Evolutionary conservation across 1,140 invertebrate species (phyloP).

Genomic region (Drosophila athabasca): DNA sequence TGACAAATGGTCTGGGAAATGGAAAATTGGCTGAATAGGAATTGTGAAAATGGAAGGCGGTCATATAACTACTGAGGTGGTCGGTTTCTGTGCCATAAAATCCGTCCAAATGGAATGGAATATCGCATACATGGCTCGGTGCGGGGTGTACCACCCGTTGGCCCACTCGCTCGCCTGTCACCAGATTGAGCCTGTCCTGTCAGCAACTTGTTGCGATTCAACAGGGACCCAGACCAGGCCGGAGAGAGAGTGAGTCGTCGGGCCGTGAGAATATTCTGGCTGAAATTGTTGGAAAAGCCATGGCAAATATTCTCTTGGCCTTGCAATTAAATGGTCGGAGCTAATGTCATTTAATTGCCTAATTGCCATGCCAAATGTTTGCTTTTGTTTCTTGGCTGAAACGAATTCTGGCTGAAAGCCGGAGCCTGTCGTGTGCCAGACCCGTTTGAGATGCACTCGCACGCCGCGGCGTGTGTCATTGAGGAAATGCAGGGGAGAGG

Average conservation of each 20-base stretch:
- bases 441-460: constrained; percentile 18
- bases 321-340: constrained; percentile 69
- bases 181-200: constrained; percentile 25
- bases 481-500: constrained; percentile 15
- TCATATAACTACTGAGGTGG: constrained; percentile 75
- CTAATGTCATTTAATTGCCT: constrained; percentile 73
- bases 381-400: neutral
- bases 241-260: neutral
- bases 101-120: neutral
- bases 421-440: constrained; percentile 63
- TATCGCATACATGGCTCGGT: too few species aligned
- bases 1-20: constrained; percentile 24
- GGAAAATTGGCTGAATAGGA: constrained; percentile 1
- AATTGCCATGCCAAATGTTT: constrained; percentile 58
- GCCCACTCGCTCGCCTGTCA: neutral
- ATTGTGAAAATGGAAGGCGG: constrained; percentile 12
- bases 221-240: neutral
- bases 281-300: constrained; percentile 11
- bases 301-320: constrained; percentile 30
- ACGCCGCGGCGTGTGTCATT: constrained; percentile 58
- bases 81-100: constrained; percentile 71
- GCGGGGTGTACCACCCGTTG: neutral
- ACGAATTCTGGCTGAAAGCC: constrained; percentile 1
- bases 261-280: constrained; percentile 55
- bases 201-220: constrained; percentile 49